Conservation (phyloP, 2,888 invertebrate genomes). For the Synanthedon tipuliformis region DNA sequence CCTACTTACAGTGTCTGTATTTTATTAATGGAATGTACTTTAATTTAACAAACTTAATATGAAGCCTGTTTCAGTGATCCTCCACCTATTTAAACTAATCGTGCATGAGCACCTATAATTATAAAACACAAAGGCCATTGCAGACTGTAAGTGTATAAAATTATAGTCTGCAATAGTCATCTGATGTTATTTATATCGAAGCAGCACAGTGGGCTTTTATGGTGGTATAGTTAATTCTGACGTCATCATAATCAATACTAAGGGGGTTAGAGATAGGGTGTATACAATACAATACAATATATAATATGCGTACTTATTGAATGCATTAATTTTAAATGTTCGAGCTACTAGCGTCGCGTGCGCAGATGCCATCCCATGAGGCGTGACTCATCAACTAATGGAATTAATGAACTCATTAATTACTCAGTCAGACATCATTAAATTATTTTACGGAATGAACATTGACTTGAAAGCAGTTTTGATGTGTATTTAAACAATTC, state of each 20-base stretch:
- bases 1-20: slow-evolving; percentile 5
- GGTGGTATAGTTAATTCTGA: not conserved
- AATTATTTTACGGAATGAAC: not conserved
- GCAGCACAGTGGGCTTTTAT: not conserved
- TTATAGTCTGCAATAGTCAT: no score
- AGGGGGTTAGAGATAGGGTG: no score
- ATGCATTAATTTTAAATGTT: no score
- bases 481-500: not conserved
- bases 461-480: not conserved
- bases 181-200: not conserved
- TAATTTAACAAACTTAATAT: slow-evolving; percentile 1
- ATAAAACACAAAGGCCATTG: no score
- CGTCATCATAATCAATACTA: no score
- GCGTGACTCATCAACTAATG: not conserved
- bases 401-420: not conserved
- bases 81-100: no score
- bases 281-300: no score
- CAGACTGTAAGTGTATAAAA: no score
- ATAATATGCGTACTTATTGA: no score
- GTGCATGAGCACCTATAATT: no score
- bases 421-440: not conserved
- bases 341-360: no score
- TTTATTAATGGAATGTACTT: slow-evolving; percentile 17
- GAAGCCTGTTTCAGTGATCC: slow-evolving; percentile 54
- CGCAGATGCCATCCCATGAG: not conserved